Conservation (phyloP, 2,888 invertebrate species). For the Rhimphoctona megacephalus region DNA sequence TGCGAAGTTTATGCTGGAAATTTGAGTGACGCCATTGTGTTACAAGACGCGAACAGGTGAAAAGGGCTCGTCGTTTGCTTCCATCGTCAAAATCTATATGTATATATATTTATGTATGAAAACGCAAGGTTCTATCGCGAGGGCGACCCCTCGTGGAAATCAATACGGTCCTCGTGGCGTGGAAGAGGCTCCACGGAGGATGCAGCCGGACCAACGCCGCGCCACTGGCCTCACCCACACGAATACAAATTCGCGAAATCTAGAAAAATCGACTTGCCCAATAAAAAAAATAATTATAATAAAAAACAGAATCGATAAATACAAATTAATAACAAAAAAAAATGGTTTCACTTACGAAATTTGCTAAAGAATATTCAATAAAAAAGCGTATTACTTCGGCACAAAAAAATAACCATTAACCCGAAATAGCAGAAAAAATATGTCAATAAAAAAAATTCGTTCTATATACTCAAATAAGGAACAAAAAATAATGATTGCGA, state of each 20-base stretch:
- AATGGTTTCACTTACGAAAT: too few relatives aligned
- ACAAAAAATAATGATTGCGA: background rate
- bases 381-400: too few relatives aligned
- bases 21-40: slow-evolving; percentile 46
- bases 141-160: slow-evolving; percentile 65
- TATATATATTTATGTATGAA: slow-evolving; percentile 18
- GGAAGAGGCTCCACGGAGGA: slow-evolving; percentile 61
- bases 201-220: slow-evolving; percentile 63
- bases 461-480: background rate
- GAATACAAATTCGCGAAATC: background rate
- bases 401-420: background rate
- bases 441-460: too few relatives aligned
- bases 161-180: slow-evolving; percentile 67
- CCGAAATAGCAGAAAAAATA: background rate
- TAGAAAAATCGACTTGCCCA: background rate
- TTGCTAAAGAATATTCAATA: too few relatives aligned
- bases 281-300: background rate
- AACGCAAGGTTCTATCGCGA: slow-evolving; percentile 52
- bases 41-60: slow-evolving; percentile 53
- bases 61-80: slow-evolving; percentile 53
- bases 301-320: background rate
- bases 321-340: background rate
- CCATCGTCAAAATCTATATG: slow-evolving; percentile 39
- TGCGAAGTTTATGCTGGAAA: background rate
- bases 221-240: slow-evolving; percentile 58